A percentile compares a stretch with the other conserved stretches of the same genome.
Evolutionary conservation across 2,113 vertebrate genomes (phyloP).

Genomic region (Neofelis nebulosa): DNA sequence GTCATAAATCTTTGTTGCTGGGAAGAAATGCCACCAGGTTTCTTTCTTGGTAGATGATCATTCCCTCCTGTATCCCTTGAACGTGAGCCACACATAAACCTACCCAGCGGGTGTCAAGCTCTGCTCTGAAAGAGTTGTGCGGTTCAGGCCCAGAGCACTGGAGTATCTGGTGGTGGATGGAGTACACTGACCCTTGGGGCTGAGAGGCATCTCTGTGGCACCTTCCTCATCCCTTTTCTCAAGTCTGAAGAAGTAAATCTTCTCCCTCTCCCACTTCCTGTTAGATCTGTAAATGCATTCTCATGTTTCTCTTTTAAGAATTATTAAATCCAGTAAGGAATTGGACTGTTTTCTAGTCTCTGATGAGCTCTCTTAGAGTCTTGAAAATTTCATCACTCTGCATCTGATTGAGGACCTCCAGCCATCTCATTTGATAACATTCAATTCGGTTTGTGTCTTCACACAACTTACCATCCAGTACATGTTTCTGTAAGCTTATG

Average conservation of each 20-base stretch:
- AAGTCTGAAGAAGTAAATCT: neutral
- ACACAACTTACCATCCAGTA: no score
- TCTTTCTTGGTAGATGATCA: neutral
- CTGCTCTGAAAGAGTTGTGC: accelerated
- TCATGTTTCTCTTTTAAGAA: neutral
- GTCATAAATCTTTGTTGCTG: neutral
- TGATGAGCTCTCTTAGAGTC: neutral
- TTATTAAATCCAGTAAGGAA: neutral
- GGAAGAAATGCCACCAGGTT: neutral
- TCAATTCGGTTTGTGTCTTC: neutral
- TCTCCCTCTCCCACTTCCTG: neutral
- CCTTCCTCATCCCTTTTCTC: neutral
- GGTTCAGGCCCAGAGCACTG: no score
- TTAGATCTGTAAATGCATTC: neutral
- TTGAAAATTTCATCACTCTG: neutral
- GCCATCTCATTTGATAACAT: neutral
- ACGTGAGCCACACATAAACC: neutral
- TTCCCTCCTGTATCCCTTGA: neutral
- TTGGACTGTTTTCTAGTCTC: neutral
- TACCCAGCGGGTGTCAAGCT: neutral
- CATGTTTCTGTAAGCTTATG: neutral
- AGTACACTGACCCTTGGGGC: no score
- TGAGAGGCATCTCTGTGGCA: neutral
- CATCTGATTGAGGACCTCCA: neutral
- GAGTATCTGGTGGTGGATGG: neutral